Percentiles rank a stretch among this genome's conserved stretches.
Evolutionary conservation across 2,888 invertebrate species (phyloP).

Genomic region (Griposia aprilina): DNA sequence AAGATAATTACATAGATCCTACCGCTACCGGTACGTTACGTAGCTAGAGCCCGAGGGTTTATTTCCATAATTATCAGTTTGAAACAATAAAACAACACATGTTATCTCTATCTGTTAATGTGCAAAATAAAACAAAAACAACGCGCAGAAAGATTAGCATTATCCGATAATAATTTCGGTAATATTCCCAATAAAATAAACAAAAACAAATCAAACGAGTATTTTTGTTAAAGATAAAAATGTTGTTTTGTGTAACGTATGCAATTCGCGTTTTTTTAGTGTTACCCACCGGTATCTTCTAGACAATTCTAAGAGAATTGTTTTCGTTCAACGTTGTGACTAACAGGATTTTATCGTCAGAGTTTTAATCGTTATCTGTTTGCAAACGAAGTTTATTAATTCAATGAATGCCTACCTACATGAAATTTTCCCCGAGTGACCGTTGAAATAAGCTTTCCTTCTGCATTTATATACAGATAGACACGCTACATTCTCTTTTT

Average conservation of each 20-base stretch:
- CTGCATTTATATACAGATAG: background rate
- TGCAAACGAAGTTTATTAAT: constrained; percentile 1
- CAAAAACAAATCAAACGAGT: constrained; percentile 25
- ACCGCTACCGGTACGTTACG: background rate
- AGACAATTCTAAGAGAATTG: constrained; percentile 9
- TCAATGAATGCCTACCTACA: background rate
- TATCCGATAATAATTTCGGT: constrained; percentile 33
- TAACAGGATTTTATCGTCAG: background rate
- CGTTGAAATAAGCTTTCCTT: background rate
- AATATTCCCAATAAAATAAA: constrained; percentile 23
- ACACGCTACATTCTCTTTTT: background rate
- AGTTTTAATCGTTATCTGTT: constrained; percentile 4
- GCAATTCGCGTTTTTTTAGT: constrained; percentile 1
- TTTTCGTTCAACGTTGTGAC: background rate
- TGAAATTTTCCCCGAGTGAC: background rate
- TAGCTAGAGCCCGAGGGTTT: too few relatives aligned
- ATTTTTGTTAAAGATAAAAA: constrained; percentile 29
- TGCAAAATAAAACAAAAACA: constrained; percentile 26
- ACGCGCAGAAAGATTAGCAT: constrained; percentile 16
- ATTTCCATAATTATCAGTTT: background rate
- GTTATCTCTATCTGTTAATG: constrained; percentile 7
- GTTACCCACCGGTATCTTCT: background rate
- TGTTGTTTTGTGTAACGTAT: constrained; percentile 13
- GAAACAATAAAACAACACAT: constrained; percentile 1
- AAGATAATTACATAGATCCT: background rate